Conservation (phyloP, 2,113 vertebrate genomes). For the Pantherophis guttatus region DNA sequence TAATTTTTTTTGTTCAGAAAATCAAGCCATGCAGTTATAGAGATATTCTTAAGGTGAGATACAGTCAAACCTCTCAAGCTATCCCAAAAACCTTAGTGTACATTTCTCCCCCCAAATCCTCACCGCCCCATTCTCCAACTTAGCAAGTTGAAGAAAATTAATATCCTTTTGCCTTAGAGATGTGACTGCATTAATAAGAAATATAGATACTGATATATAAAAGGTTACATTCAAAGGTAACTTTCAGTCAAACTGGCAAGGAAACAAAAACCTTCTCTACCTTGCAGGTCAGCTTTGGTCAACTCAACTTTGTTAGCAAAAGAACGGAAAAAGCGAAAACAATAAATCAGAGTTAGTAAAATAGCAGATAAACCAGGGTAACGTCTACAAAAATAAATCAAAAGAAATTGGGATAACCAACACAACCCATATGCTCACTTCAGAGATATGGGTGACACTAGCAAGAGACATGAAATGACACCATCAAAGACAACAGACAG, state of each 20-base stretch:
- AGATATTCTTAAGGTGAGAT: slow-evolving; percentile 17
- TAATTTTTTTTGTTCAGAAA: slow-evolving; percentile 42
- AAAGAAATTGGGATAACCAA: slow-evolving; percentile 49
- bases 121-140: slow-evolving; percentile 17
- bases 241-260: slow-evolving; percentile 76
- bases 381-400: slow-evolving; percentile 55
- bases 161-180: slow-evolving; percentile 54
- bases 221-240: slow-evolving; percentile 75
- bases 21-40: slow-evolving; percentile 4
- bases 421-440: slow-evolving; percentile 41
- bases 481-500: slow-evolving; percentile 41
- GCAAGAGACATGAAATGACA: slow-evolving; percentile 9
- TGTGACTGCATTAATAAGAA: slow-evolving; percentile 66
- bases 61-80: slow-evolving; percentile 55
- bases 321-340: slow-evolving; percentile 76
- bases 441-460: slow-evolving; percentile 31
- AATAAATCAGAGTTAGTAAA: slow-evolving; percentile 84
- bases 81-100: not conserved
- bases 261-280: slow-evolving; percentile 86
- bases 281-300: slow-evolving; percentile 99
- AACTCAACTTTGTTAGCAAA: slow-evolving; percentile 94
- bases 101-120: not conserved
- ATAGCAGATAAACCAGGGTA: slow-evolving; percentile 58
- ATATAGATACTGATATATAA: slow-evolving; percentile 56
- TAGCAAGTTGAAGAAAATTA: slow-evolving; percentile 35